Evolutionary conservation across 2,888 invertebrate species (phyloP).

Genomic region (Cotesia congregata): DNA sequence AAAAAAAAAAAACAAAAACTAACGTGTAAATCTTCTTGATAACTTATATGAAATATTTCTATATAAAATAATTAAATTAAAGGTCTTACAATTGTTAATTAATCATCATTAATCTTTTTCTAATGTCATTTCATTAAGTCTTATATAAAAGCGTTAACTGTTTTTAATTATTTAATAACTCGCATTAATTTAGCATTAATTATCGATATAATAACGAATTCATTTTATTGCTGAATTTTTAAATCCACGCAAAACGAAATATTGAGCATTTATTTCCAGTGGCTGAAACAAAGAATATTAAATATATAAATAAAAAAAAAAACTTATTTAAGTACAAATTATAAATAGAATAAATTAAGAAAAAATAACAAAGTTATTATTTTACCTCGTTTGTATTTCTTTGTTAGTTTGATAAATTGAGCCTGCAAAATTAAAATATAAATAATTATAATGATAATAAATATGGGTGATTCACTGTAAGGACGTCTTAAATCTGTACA

Average conservation of each 20-base stretch:
- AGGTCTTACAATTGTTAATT: not conserved
- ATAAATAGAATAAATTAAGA: constrained; percentile 5
- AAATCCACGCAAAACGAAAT: not conserved
- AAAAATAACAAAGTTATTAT: not conserved
- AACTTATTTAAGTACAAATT: not conserved
- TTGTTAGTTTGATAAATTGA: constrained; percentile 39
- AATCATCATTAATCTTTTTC: not conserved
- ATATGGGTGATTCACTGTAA: too few relatives aligned
- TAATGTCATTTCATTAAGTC: not conserved
- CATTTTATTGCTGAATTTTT: not conserved
- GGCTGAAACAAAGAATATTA: constrained; percentile 36
- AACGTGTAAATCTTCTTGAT: constrained; percentile 46
- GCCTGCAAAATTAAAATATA: constrained; percentile 34
- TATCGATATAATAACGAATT: not conserved
- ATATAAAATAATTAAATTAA: constrained; percentile 35
- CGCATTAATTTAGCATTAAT: not conserved
- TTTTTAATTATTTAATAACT: not conserved
- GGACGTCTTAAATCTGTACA: too few relatives aligned
- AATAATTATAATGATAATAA: not conserved
- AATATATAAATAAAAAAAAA: not conserved
- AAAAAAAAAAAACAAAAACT: constrained; percentile 30
- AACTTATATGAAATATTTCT: constrained; percentile 1
- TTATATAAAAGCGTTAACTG: not conserved
- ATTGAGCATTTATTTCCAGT: constrained; percentile 43
- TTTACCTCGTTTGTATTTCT: constrained; percentile 42